phyloP scores from a whole-genome alignment of 2,113 vertebrate genomes.

The Lontra canadensis region DNA sequence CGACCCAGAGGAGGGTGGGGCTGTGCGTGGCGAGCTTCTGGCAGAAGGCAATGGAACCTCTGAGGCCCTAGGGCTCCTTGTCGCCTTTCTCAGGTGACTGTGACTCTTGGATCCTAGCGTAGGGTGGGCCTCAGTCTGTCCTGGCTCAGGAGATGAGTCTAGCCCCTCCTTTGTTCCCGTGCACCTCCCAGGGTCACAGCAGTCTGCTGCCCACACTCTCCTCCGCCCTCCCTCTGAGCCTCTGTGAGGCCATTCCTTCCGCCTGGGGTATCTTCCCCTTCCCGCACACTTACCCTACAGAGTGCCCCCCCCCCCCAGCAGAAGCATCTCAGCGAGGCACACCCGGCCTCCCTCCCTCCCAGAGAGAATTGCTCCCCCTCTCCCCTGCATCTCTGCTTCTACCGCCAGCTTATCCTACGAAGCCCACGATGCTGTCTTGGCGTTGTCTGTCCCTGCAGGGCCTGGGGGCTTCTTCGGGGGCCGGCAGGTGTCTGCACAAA shows the following conservation, averaged over 20 bases:
- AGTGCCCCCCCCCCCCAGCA: not conserved
- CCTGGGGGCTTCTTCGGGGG: not conserved
- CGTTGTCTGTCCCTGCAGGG: not conserved
- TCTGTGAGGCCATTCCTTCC: not conserved
- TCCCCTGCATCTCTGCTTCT: not conserved
- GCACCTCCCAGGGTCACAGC: not conserved
- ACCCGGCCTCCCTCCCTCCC: not conserved
- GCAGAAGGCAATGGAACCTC: too few relatives aligned
- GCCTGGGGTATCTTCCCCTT: too few relatives aligned
- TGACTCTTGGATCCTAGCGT: not conserved
- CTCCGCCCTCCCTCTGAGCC: not conserved
- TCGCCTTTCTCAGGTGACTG: not conserved
- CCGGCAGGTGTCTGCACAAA: not conserved
- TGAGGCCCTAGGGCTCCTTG: not conserved
- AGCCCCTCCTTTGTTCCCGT: fast-evolving
- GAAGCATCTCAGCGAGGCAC: fast-evolving
- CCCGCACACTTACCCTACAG: not conserved
- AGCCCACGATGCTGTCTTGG: not conserved
- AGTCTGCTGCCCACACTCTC: not conserved
- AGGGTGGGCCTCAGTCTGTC: not conserved
- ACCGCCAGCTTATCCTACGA: not conserved
- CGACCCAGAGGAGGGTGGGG: too few relatives aligned
- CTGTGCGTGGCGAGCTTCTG: not conserved
- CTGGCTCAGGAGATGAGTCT: too few relatives aligned
- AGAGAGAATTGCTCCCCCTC: not conserved